Conservation (phyloP, 2,113 vertebrate genomes). For the Perca fluviatilis region DNA sequence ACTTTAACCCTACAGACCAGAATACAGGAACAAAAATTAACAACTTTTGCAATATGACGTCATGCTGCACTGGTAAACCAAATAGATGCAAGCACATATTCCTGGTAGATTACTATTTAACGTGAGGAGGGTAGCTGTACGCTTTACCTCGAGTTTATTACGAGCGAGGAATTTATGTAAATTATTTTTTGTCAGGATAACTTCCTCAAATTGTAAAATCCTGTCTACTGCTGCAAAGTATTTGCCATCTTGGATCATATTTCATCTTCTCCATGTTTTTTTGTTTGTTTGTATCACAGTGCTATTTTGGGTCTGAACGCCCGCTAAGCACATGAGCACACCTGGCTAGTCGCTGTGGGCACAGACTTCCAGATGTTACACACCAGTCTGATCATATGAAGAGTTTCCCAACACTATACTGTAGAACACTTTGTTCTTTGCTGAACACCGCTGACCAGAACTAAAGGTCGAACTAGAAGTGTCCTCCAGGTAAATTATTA, state of each 20-base stretch:
- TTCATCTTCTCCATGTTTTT: conserved; percentile 9
- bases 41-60: not conserved
- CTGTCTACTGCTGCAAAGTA: not conserved
- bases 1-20: not conserved
- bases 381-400: conserved; percentile 12
- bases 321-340: conserved; percentile 15
- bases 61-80: not conserved
- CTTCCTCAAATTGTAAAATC: conserved; percentile 4
- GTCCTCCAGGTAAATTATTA: conserved; percentile 76
- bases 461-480: conserved; percentile 68
- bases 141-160: not conserved
- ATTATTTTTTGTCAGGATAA: not conserved
- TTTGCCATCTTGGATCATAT: conserved; percentile 17
- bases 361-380: not conserved
- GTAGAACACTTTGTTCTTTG: conserved; percentile 24
- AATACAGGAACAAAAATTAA: not conserved
- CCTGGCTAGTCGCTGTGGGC: conserved; percentile 12
- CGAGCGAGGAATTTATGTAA: not conserved
- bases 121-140: not conserved
- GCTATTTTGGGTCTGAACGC: conserved; percentile 13
- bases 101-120: not conserved
- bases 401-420: conserved; percentile 18
- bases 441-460: conserved; percentile 56
- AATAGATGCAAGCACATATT: not conserved
- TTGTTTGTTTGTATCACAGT: not conserved